Evolutionary conservation across 2,888 invertebrate species (phyloP), one percentile per base, ranked within the genome.

Genomic region (Torymus texanus): DNA sequence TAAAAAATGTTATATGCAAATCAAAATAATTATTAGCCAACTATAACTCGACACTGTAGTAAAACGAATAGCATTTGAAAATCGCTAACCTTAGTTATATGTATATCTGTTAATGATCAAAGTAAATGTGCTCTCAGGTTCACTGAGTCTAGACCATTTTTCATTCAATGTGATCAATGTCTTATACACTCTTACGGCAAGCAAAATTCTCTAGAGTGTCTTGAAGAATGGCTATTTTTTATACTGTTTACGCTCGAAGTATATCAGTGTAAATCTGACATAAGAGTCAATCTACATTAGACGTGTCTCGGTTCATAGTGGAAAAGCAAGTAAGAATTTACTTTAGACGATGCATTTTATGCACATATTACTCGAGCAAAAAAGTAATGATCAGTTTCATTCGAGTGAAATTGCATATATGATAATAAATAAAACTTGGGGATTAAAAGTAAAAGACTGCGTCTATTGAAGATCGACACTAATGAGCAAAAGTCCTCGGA

Each of bases 401-500:
- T 50, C 11, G 50, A 58, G 12, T 29, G 16, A 65, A 58, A 58
- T 41, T 41, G 8, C 14, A 4, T 41, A 53, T 55, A 53, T 55
- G 16, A 65, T 50, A 8, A 75, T 16, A 55, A 62, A 8, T 41
- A 8, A 5, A 41, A 41, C 41, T 8, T 8, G 8, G 41, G 8
- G 41, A 41, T 41, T 41, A 41, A 8, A 41, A 41, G 8, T 41
- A 68, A 13, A 55, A 24, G 24, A 66, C n/a, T 51, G 18, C 56
- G 21, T 63, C 56, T 70, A 70, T 16, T 75, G 41, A 66, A 79
- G 67, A 73, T 73, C 4, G 55, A 67, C 63, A 68, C 21, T 55
- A 75, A 67, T 41, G 65, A 53, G 76, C 84, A 81, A 85, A 84
- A 81, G 82, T 84, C 82, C 81, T 83, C 72, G 85, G 82, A 88